Evolutionary conservation across 2,888 invertebrate species (phyloP).

Genomic region (Chamaedrilus cognettii): DNA sequence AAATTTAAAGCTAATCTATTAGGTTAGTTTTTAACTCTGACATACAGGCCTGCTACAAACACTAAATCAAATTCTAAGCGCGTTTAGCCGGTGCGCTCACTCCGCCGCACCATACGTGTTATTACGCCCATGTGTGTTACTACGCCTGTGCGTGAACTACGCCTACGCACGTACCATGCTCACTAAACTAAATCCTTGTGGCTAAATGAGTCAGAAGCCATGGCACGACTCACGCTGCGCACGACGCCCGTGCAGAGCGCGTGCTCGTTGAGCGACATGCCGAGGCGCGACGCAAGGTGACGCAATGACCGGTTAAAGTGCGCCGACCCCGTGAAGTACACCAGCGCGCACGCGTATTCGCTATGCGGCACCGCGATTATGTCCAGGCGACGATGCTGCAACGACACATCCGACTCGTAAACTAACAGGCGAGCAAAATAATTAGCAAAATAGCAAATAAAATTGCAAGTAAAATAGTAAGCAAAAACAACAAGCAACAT

Average conservation of each 20-base stretch:
- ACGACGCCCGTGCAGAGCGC: constrained; percentile 61
- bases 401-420: no score
- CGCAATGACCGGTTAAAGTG: constrained; percentile 63
- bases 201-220: not conserved
- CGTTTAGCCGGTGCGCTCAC: no score
- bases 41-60: not conserved
- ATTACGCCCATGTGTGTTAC: no score
- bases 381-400: constrained; percentile 61
- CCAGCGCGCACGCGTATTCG: constrained; percentile 61
- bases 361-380: constrained; percentile 61
- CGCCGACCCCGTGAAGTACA: constrained; percentile 64
- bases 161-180: not conserved
- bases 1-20: not conserved
- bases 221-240: constrained; percentile 60
- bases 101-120: no score
- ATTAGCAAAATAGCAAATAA: no score
- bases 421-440: no score
- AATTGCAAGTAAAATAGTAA: no score
- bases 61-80: no score
- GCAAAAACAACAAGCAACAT: no score
- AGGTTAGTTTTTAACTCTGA: not conserved
- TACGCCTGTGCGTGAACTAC: no score
- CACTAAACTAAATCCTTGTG: not conserved
- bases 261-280: constrained; percentile 63
- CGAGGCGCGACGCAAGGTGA: constrained; percentile 60